These are phyloP conservation scores for Melipona bicolor DNA, from an alignment of 2,888 invertebrate genomes.

Conservation along the genomic window DNA sequence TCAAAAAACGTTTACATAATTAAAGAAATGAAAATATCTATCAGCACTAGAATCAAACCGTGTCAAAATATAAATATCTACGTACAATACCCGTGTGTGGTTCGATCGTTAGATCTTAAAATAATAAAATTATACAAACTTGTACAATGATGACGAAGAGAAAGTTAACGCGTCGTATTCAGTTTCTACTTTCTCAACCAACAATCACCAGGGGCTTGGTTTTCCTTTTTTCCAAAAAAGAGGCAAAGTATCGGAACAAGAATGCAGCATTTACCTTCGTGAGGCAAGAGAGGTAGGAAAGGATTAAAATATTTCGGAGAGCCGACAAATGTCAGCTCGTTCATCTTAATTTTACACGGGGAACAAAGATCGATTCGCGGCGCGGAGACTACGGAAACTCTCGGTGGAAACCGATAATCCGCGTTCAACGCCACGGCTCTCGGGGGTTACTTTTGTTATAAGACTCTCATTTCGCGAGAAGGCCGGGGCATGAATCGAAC, in stretches of 20 bases:
- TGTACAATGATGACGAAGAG: too few species aligned
- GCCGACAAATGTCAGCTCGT: slow-evolving; percentile 23
- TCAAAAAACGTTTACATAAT: too few species aligned
- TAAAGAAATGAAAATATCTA: too few species aligned
- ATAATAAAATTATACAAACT: too few species aligned
- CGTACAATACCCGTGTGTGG: too few species aligned
- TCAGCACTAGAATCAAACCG: too few species aligned
- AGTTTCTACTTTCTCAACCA: slow-evolving; percentile 23
- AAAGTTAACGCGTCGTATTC: too few species aligned
- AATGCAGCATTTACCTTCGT: background rate
- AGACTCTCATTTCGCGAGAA: slow-evolving; percentile 58
- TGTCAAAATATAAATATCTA: too few species aligned
- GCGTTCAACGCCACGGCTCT: slow-evolving; percentile 60
- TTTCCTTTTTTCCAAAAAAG: background rate
- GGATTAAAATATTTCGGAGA: slow-evolving; percentile 9
- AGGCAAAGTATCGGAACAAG: background rate
- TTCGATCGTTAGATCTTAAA: too few species aligned
- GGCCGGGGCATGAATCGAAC: slow-evolving; percentile 63
- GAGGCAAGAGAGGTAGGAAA: background rate
- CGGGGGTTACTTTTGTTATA: slow-evolving; percentile 68
- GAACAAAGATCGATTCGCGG: slow-evolving; percentile 59
- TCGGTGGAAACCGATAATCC: slow-evolving; percentile 64
- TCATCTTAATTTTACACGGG: slow-evolving; percentile 42
- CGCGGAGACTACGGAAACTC: slow-evolving; percentile 24
- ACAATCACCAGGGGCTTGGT: background rate